Evolutionary conservation across 2,888 invertebrate species (phyloP).

Genomic region (Cordilura impudica): DNA sequence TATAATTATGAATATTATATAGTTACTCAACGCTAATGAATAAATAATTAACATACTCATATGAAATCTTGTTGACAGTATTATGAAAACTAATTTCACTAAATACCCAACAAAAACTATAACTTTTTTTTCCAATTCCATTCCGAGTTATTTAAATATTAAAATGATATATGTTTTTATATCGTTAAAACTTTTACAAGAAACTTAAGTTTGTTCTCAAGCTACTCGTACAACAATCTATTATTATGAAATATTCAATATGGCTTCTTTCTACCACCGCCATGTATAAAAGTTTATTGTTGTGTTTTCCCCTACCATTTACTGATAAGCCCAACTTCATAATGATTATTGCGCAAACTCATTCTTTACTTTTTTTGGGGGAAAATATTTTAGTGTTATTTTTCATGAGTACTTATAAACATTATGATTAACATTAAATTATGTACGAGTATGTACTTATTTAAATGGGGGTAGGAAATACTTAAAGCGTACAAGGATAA

Average conservation of each 20-base stretch:
- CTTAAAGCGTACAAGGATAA: not conserved
- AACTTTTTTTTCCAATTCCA: not conserved
- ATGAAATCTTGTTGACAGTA: conserved; percentile 47
- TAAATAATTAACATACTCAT: not conserved
- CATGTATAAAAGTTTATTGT: not conserved
- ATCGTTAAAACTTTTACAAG: not conserved
- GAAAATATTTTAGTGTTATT: not conserved
- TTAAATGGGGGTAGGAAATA: not conserved
- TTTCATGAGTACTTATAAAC: conserved; percentile 36
- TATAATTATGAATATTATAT: not conserved
- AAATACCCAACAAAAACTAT: conserved; percentile 10
- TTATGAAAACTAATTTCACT: conserved; percentile 52
- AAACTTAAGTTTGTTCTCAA: not conserved
- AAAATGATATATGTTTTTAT: not conserved
- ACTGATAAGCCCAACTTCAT: not conserved
- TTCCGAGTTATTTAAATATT: not conserved
- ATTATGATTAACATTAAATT: conserved; percentile 30
- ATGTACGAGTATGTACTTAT: not conserved
- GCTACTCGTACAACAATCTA: not conserved
- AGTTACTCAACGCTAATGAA: not conserved
- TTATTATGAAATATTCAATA: conserved; percentile 59
- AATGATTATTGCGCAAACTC: conserved; percentile 18
- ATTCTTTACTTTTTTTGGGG: not conserved
- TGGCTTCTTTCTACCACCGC: conserved; percentile 44
- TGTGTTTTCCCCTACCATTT: not conserved